Percentiles rank a stretch among this genome's conserved stretches.
Evolutionary conservation across 2,888 invertebrate species (phyloP).

Genomic region (Noctua comes): DNA sequence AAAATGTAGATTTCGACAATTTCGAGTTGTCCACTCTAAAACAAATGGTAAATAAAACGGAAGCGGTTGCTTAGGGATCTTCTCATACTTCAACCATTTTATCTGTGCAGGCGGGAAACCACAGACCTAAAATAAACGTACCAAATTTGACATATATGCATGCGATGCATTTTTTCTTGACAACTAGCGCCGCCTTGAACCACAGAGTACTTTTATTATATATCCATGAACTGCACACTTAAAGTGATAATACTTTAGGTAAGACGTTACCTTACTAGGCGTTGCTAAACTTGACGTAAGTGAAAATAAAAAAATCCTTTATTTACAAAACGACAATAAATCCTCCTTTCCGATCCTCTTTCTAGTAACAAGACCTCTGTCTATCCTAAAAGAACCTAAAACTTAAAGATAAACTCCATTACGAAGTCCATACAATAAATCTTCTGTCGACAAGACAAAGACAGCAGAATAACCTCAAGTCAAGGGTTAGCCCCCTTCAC

Average conservation of each 20-base stretch:
- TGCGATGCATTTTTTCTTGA: no score
- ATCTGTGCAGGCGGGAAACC: no score
- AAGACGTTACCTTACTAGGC: not conserved
- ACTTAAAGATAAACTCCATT: conserved; percentile 36
- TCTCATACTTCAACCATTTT: not conserved
- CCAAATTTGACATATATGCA: no score
- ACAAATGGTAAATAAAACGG: no score
- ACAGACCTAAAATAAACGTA: no score
- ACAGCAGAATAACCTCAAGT: conserved; percentile 17
- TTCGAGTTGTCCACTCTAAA: no score
- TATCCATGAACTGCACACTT: no score
- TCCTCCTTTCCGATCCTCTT: not conserved
- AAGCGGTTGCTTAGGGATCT: not conserved
- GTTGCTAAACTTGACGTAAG: not conserved
- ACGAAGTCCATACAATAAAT: conserved; percentile 34
- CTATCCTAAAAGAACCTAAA: conserved; percentile 21
- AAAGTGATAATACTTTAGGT: no score
- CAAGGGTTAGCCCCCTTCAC: not conserved
- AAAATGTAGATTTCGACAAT: no score
- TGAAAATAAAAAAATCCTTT: not conserved
- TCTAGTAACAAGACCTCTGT: not conserved
- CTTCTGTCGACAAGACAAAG: conserved; percentile 20
- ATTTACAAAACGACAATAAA: conserved; percentile 10
- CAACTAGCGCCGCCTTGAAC: no score
- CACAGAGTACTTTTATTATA: no score